Evolutionary conservation across 2,888 invertebrate genomes (phyloP).

Genomic region (Synanthedon tipuliformis): DNA sequence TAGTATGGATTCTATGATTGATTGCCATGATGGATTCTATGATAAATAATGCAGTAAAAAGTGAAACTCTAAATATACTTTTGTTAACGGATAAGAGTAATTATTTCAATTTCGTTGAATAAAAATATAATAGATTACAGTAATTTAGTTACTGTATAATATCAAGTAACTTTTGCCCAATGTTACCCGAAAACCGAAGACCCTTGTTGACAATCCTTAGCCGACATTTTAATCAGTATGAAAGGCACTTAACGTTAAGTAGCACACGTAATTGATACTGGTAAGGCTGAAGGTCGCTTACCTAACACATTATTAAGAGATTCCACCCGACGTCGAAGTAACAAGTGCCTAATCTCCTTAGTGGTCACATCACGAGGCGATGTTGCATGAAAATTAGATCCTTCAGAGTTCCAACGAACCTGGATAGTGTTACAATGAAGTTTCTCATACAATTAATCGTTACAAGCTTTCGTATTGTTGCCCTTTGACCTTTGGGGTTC

Average conservation of each 20-base stretch:
- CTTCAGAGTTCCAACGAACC: constrained; percentile 8
- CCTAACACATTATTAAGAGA: constrained; percentile 21
- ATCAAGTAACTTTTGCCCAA: too few species aligned
- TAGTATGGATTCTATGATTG: too few species aligned
- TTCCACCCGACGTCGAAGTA: constrained; percentile 23
- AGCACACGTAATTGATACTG: not conserved
- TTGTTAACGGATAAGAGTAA: too few species aligned
- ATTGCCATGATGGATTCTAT: too few species aligned
- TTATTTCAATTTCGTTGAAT: too few species aligned
- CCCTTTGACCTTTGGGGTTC: not conserved
- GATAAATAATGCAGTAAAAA: too few species aligned
- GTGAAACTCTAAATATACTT: too few species aligned
- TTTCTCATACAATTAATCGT: not conserved
- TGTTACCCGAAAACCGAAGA: not conserved
- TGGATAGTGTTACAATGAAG: not conserved
- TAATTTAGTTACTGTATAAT: too few species aligned
- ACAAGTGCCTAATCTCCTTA: constrained; percentile 43
- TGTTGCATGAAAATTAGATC: constrained; percentile 46
- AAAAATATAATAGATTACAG: too few species aligned
- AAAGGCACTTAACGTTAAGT: not conserved
- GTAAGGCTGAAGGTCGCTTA: constrained; percentile 16
- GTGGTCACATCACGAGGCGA: constrained; percentile 39
- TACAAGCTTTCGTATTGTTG: not conserved
- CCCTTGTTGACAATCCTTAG: not conserved
- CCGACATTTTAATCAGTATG: not conserved